Percentiles rank a stretch among this genome's conserved stretches.
Evolutionary conservation across 2,888 invertebrate species (phyloP).

Genomic region (Hetaerina titia): DNA sequence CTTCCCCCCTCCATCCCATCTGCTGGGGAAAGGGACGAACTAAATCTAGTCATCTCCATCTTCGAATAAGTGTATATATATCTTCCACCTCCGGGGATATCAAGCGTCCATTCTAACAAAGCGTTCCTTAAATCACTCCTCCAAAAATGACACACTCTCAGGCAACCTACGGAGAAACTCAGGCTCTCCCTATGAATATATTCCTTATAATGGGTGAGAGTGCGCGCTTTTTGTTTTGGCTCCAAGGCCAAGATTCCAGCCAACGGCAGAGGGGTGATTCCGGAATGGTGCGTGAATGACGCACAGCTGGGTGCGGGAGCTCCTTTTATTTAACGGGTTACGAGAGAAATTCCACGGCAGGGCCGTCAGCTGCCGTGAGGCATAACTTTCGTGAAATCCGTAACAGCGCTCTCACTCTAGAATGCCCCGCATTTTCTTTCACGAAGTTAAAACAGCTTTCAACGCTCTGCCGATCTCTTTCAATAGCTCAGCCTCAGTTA

Average conservation of each 20-base stretch:
- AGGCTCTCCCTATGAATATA: constrained; percentile 1
- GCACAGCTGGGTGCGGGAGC: not conserved
- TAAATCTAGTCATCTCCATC: constrained; percentile 24
- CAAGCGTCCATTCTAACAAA: not conserved
- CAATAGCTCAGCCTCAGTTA: too few relatives aligned
- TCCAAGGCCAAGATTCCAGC: not conserved
- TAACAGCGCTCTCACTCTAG: too few relatives aligned
- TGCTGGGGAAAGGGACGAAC: constrained; percentile 20
- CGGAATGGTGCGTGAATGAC: not conserved
- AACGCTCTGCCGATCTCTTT: too few relatives aligned
- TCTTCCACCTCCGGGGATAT: constrained; percentile 10
- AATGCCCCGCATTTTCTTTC: too few relatives aligned
- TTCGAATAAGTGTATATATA: not conserved
- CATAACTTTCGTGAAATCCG: not conserved
- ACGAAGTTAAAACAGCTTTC: too few relatives aligned
- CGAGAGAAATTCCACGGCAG: not conserved
- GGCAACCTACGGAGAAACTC: not conserved
- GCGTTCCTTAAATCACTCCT: not conserved
- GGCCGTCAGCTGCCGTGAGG: not conserved
- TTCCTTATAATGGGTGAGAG: not conserved
- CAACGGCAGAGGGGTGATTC: not conserved
- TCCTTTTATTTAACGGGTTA: not conserved
- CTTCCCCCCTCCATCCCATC: not conserved
- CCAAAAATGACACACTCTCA: not conserved
- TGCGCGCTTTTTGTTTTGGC: not conserved